phyloP scores from a whole-genome alignment of 2,113 vertebrate genomes.

The Prunella fulvescens region DNA sequence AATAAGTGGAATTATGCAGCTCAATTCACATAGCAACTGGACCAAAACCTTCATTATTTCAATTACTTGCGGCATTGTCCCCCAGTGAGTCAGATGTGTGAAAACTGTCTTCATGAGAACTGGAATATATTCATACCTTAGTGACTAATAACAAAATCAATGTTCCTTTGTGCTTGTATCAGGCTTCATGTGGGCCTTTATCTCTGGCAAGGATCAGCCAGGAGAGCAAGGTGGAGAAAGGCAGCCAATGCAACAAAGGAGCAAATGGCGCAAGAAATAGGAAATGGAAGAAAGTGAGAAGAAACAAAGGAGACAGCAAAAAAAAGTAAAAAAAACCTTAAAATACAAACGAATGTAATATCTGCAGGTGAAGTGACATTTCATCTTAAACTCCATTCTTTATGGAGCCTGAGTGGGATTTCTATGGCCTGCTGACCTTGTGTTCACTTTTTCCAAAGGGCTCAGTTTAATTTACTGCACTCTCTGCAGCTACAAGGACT shows the following conservation, averaged over 20 bases:
- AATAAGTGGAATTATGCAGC: conserved; percentile 29
- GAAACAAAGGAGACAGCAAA: background rate
- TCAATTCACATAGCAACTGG: background rate
- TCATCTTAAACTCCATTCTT: background rate
- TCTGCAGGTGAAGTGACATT: background rate
- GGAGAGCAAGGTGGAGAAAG: background rate
- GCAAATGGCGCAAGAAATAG: background rate
- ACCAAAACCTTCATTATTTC: conserved; percentile 49
- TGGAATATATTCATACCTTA: background rate
- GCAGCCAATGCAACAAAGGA: background rate
- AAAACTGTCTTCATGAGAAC: conserved; percentile 14
- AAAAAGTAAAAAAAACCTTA: background rate
- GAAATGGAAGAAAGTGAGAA: conserved; percentile 22
- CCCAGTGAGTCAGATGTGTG: background rate
- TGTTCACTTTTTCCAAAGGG: background rate
- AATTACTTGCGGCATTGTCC: background rate
- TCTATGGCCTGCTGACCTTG: background rate
- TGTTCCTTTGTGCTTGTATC: background rate
- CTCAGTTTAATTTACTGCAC: background rate
- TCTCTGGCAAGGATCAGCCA: background rate
- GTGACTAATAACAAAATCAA: conserved; percentile 7
- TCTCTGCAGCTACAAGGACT: background rate
- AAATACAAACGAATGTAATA: background rate
- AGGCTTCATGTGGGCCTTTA: background rate
- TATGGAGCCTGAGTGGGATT: background rate